These are phyloP conservation scores for Diachasmimorpha longicaudata DNA, from an alignment of 1,140 invertebrate species.

Conservation along the genomic window DNA sequence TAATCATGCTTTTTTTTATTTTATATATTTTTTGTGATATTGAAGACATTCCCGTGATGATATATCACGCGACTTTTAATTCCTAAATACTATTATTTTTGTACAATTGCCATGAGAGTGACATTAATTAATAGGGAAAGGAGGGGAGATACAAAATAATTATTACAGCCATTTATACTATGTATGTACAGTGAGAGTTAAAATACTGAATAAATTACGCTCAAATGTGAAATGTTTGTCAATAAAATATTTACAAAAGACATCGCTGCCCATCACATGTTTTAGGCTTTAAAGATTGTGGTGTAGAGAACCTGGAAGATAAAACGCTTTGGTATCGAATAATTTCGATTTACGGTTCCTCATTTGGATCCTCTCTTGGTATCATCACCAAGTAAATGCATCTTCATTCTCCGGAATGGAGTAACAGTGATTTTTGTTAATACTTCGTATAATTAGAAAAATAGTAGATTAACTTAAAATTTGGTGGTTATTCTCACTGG, in stretches of 20 bases:
- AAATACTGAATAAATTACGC: not conserved
- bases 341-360: not conserved
- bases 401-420: not conserved
- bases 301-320: too few species aligned
- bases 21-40: slow-evolving; percentile 19
- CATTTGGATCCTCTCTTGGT: not conserved
- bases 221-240: not conserved
- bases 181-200: not conserved
- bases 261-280: not conserved
- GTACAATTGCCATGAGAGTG: not conserved
- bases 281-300: not conserved
- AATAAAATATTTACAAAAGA: slow-evolving; percentile 8
- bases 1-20: not conserved
- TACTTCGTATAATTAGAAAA: not conserved
- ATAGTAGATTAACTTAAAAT: slow-evolving; percentile 26
- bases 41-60: not conserved
- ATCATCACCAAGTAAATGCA: not conserved
- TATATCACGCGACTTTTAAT: not conserved
- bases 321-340: too few species aligned
- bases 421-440: not conserved
- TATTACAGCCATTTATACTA: not conserved
- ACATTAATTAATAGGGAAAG: not conserved
- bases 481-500: slow-evolving; percentile 39
- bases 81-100: slow-evolving; percentile 5
- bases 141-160: not conserved